These are phyloP conservation scores for Eulemur albifrons DNA, from an alignment of 2,797 vertebrate species.

Conservation along the genomic window DNA sequence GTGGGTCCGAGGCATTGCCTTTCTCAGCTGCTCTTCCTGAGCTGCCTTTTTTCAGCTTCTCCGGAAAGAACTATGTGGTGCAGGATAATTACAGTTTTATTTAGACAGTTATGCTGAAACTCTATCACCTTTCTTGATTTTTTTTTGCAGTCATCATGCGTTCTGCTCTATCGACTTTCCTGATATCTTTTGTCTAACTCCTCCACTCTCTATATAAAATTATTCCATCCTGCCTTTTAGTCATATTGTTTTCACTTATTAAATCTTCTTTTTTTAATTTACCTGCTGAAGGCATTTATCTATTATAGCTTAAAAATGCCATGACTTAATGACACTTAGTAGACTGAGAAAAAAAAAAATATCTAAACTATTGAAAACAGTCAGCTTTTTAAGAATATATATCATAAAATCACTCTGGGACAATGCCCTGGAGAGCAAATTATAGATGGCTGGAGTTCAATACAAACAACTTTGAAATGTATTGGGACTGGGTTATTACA, in stretches of 20 bases:
- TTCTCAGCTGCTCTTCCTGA: not conserved
- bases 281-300: slow-evolving; percentile 35
- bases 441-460: slow-evolving; percentile 71
- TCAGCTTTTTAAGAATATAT: slow-evolving; percentile 40
- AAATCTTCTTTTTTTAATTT: slow-evolving; percentile 72
- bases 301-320: slow-evolving; percentile 45
- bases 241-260: slow-evolving; percentile 44
- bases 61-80: not conserved
- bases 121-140: slow-evolving; percentile 38
- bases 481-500: slow-evolving; percentile 61
- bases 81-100: not conserved
- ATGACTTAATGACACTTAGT: slow-evolving; percentile 21
- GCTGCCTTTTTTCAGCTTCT: not conserved
- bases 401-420: slow-evolving; percentile 61
- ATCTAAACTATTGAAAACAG: slow-evolving; percentile 44
- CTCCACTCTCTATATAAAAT: slow-evolving; percentile 54
- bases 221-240: not conserved
- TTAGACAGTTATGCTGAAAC: slow-evolving; percentile 63
- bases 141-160: slow-evolving; percentile 34
- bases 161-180: slow-evolving; percentile 33
- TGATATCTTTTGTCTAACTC: not conserved
- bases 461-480: slow-evolving; percentile 74
- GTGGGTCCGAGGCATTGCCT: not conserved
- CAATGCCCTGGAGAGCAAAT: slow-evolving; percentile 61
- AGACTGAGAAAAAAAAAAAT: slow-evolving; percentile 60